Base-by-base conservation (phyloP, 2,888 invertebrate species). In the Gordius sp. region DNA sequence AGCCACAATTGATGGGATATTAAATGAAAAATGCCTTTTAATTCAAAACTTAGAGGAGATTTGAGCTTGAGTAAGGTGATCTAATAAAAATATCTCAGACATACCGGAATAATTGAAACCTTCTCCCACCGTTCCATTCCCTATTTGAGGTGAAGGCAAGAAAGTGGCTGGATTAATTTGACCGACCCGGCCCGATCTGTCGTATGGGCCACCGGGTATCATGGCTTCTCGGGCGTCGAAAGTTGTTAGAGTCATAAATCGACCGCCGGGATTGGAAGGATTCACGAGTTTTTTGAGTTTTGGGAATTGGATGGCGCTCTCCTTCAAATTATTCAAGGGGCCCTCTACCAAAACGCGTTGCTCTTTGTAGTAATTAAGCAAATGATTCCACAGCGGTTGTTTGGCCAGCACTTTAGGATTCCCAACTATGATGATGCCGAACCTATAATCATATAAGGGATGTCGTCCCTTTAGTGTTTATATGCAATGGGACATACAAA, bases 301-400 rank as follows among this genome's bases (percentile, higher is more conserved):
- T 28, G 87, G 82, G 69, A 97, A 87, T 68, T 86, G 87, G 59
- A 97, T 86, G 66, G 86, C 77, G 0, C 87, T 86, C 68, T 91
- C 87, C 66, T 91, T 91, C 58, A 99, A 73, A 69, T 93, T 93
- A 63, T 85, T 89, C 33, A 99, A 73, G 0, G 97, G 91, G 0
- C 97, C 97, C 71, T 97, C 97, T 2, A 93, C 91, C 20, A 97
- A 73, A 41, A 86, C 84, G 67, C 85, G 83, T 61, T 91, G 83
- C 68, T 93, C 93, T 68, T 97, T 93, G 73, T 87, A 93, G 68
- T 89, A 89, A 41, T 83, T 85, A 60, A 97, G 74, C 63, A 97
- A 74, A 67, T 97, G 91, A 69, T 97, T 91, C 97, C 97, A 97
- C 1, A 97, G 74, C 0, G 86, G 85, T 72, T 99, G 93, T 72